Evolutionary conservation across 2,797 vertebrate genomes (phyloP).

Genomic region (Taenioides sp.): DNA sequence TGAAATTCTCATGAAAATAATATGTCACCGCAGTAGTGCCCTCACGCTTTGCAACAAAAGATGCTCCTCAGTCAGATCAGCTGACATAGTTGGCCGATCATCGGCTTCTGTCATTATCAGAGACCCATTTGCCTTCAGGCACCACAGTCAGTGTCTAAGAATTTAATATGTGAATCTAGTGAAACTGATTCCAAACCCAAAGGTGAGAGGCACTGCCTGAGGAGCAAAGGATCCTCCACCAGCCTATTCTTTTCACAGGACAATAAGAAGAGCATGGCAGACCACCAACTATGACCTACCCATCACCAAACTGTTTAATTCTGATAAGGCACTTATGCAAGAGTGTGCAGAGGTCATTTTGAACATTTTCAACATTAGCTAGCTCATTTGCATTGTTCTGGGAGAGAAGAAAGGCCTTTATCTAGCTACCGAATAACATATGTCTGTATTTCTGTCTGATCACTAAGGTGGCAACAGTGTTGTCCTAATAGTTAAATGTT

Average conservation of each 20-base stretch:
- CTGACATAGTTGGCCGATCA: constrained; percentile 57
- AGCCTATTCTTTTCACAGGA: constrained; percentile 14
- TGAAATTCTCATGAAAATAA: constrained; percentile 52
- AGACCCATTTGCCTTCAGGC: constrained; percentile 10
- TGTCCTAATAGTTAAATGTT: not conserved
- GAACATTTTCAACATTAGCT: not conserved
- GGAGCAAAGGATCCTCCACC: constrained; percentile 1
- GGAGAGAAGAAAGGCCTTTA: too few relatives aligned
- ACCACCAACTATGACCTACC: not conserved
- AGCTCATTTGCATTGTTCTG: too few relatives aligned
- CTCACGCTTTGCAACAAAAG: constrained; percentile 19
- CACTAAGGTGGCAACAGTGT: not conserved
- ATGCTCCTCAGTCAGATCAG: constrained; percentile 49
- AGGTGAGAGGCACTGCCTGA: constrained; percentile 18
- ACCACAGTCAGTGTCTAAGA: constrained; percentile 50
- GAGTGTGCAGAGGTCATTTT: not conserved
- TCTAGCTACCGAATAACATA: too few relatives aligned
- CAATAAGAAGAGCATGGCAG: not conserved
- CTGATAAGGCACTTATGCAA: not conserved
- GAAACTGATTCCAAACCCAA: constrained; percentile 50
- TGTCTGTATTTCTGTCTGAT: too few relatives aligned
- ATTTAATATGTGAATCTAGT: constrained; percentile 33
- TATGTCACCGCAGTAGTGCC: not conserved
- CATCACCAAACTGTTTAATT: not conserved
- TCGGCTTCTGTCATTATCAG: constrained; percentile 16